Evolutionary conservation across 2,888 invertebrate species (phyloP).

Genomic region (Schizaphis graminum): DNA sequence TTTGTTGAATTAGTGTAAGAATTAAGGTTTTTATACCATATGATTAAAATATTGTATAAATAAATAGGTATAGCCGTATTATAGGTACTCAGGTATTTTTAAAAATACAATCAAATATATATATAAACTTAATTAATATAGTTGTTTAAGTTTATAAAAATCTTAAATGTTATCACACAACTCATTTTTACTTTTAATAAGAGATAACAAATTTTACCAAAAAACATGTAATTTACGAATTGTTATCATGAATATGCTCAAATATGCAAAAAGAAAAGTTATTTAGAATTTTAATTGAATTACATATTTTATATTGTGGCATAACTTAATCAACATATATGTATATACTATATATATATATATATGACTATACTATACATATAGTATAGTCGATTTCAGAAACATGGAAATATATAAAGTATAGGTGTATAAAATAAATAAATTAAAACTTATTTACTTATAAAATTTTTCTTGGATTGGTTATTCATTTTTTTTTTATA

Average conservation of each 20-base stretch:
- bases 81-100: not conserved
- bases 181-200: not conserved
- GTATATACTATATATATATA: too few relatives aligned
- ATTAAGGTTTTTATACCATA: too few relatives aligned
- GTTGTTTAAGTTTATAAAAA: not conserved
- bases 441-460: not conserved
- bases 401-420: not conserved
- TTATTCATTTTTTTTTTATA: not conserved
- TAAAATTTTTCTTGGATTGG: not conserved
- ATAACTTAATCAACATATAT: not conserved
- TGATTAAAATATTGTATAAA: too few relatives aligned
- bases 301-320: not conserved
- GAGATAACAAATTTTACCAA: not conserved
- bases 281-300: not conserved
- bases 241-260: constrained; percentile 5
- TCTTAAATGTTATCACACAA: not conserved
- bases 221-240: not conserved
- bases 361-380: too few relatives aligned
- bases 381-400: not conserved
- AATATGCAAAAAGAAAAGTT: not conserved
- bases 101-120: not conserved
- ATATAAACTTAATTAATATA: not conserved
- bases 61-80: too few relatives aligned
- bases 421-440: not conserved
- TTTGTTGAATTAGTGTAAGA: too few relatives aligned